Base-by-base conservation (phyloP, 2,888 invertebrate genomes). In the Allolobophora icterica region DNA sequence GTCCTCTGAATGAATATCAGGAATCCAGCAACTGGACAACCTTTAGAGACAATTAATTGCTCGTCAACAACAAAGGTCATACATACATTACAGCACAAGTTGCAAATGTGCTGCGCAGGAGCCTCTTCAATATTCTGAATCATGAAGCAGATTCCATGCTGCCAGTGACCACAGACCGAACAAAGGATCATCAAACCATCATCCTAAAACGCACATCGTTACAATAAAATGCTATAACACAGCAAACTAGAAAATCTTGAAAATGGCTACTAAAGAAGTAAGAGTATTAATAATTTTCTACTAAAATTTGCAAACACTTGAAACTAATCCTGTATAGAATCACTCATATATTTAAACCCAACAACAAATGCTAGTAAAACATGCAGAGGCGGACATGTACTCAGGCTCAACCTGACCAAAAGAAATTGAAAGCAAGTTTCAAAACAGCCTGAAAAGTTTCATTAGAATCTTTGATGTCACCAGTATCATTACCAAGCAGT, bases 131-230 rank as follows among this genome's bases (percentile, higher is more conserved):
- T 94, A 87, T 93, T 92, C 40, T 93, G 91, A 19, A 95, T 93
- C 30, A 93, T 92, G 92, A 95, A 95, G 92, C 95, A 95, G 24
- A 94, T 93, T n/a, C 94, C 95, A 94, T 95, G 95, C 92, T 95
- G 95, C 95, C 95, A 95, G 91, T 93, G 93, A 84, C 94, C 94
- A 92, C 95, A 95, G 3, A 93, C 91, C 89, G 94, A 94, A 94
- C 95, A 95, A 91, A 95, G 93, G n/a, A 95, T 94, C 95, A 95
- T 95, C 92, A 95, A 92, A 8, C 95, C 95, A 93, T 95, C 95
- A 93, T 95, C 95, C 94, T 95, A 92, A 15, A 93, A 91, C 35
- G 91, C 91, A 91, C 40, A 90, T n/a, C 71, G 30, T 42, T 33
- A 42, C 17, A 11, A 89, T 3, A 38, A 34, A 89, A 71, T 38